phyloP scores from a whole-genome alignment of 2,797 vertebrate species.

The Rhodeus uyekii region DNA sequence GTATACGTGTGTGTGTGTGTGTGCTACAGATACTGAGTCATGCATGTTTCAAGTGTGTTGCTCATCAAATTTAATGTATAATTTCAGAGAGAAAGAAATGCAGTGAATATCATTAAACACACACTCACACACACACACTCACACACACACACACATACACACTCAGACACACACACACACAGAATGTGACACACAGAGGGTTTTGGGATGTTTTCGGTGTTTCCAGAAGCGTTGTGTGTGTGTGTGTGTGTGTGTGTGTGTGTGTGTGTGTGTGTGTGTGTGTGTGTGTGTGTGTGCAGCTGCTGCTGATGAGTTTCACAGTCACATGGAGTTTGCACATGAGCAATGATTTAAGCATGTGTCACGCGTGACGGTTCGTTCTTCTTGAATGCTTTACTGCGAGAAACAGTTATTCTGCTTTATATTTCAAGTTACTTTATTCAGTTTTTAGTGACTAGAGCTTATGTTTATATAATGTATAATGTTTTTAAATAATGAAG shows the following conservation, averaged over 20 bases:
- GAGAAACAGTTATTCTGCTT: not conserved
- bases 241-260: no score
- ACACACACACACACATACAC: no score
- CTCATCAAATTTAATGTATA: no score
- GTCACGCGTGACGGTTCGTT: not conserved
- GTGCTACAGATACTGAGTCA: not conserved
- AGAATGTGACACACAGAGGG: no score
- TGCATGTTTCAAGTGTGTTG: not conserved
- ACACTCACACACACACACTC: no score
- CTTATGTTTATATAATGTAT: not conserved
- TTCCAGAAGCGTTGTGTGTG: not conserved
- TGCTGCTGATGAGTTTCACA: constrained; percentile 12
- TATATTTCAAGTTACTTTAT: not conserved
- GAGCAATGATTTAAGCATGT: not conserved
- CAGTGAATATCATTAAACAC: no score
- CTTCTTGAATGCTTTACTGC: no score
- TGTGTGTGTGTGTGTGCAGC: not conserved
- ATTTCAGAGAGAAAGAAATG: no score
- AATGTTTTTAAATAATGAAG: not conserved
- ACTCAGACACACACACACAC: no score
- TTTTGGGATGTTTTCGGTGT: no score
- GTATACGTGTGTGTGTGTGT: no score
- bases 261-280: no score
- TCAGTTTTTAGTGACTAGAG: not conserved
- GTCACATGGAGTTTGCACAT: not conserved